Conservation (phyloP, 2,888 invertebrate genomes). For the Trachelus iudaicus region DNA sequence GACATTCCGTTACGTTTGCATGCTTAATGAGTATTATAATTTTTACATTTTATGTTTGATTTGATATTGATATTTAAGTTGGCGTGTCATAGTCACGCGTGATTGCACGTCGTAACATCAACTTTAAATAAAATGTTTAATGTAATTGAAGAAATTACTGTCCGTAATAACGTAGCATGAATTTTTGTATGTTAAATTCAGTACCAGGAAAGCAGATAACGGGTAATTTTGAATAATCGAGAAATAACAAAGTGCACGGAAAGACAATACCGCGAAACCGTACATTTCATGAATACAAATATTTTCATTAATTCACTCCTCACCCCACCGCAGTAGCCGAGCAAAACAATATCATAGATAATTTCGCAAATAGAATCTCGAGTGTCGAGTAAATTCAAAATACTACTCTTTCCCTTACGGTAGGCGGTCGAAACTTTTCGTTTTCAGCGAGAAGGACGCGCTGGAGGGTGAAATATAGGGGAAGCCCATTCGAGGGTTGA, state of each 20-base stretch:
- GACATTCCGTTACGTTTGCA: background rate
- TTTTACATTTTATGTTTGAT: background rate
- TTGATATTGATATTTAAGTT: no score
- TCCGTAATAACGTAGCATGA: background rate
- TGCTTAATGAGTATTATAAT: background rate
- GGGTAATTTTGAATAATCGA: background rate
- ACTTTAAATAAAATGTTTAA: background rate
- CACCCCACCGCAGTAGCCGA: background rate
- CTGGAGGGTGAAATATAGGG: background rate
- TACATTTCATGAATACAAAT: background rate
- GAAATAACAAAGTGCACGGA: background rate
- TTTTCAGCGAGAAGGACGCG: background rate
- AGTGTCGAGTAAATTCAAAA: background rate
- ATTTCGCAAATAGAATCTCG: background rate
- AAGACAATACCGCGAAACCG: background rate
- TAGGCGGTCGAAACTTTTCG: background rate
- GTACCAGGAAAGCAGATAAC: background rate
- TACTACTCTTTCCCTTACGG: background rate
- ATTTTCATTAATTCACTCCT: background rate
- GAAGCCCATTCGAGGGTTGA: background rate
- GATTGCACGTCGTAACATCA: background rate
- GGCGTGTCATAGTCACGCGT: background rate
- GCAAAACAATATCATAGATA: background rate
- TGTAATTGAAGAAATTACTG: background rate
- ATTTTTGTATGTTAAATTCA: background rate